Evolutionary conservation across 2,797 vertebrate species (phyloP).

Genomic region (Peromyscus aztecus): DNA sequence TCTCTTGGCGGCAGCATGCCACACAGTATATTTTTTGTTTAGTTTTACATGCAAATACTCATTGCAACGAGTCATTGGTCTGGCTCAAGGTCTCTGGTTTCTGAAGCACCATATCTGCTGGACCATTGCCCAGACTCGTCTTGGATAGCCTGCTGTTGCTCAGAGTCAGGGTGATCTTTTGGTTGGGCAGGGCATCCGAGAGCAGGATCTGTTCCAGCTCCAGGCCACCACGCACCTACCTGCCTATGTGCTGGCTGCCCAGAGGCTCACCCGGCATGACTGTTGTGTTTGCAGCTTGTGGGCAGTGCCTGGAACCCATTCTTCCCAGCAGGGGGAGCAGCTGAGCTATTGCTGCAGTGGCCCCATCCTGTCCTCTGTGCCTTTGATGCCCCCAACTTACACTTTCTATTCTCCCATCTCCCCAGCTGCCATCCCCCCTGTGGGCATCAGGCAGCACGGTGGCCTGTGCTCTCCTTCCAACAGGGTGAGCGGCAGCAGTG

Average conservation of each 20-base stretch:
- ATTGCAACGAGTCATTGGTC: neutral
- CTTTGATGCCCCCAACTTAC: neutral
- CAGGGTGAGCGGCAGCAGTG: fast-evolving
- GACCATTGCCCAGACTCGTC: neutral
- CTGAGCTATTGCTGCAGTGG: neutral
- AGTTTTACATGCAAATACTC: neutral
- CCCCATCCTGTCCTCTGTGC: neutral
- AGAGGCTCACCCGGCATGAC: neutral
- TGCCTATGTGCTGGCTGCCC: neutral
- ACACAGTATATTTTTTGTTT: neutral
- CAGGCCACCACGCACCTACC: neutral
- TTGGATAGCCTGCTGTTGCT: neutral
- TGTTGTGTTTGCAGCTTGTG: neutral
- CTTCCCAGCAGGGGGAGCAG: neutral
- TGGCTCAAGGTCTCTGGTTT: neutral
- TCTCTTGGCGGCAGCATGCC: too few species aligned
- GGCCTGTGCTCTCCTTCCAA: neutral
- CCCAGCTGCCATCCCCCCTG: too few species aligned
- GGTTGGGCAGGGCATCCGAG: neutral
- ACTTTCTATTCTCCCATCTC: neutral
- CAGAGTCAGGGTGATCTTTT: neutral
- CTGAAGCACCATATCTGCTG: neutral
- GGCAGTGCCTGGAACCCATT: neutral
- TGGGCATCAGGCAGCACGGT: neutral
- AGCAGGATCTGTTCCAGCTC: neutral